Base-by-base conservation (phyloP, 2,888 invertebrate genomes). In the Euclidia mi region DNA sequence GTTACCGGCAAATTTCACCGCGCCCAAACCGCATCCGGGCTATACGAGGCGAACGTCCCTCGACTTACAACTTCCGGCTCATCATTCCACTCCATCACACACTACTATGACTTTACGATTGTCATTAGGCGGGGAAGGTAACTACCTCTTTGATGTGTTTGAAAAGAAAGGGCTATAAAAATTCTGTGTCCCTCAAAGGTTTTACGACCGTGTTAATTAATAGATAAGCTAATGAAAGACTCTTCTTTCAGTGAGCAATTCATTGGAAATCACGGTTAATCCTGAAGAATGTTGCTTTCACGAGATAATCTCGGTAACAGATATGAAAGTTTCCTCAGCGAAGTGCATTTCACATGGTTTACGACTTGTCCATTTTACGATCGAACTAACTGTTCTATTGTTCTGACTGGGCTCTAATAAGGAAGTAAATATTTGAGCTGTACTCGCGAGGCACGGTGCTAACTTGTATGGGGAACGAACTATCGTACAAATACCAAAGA, bases 381-480 rank as follows among this genome's bases (percentile, higher is more conserved):
- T 69, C 69, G 43, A 66, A 71, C 81, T 84, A 87, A 82, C 85
- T 73, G 87, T 83, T 79, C 84, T 75, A 90, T 92, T 91, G 92
- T 91, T 92, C 85, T 71, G 66, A 76, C 79, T 64, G 74, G 79
- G 76, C 73, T 79, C 87, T 92, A 92, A 94, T 91, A 89, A 93
- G 94, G 94, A 94, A 94, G 93, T 89, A 81, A 92, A 92, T 90
- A 89, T 93, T 93, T 90, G 87, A 81, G 85, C 78, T 76, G 84
- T 80, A 78, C 82, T 74, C 52, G 68, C 69, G 64, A 63, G 63
- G 61, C 52, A 62, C 74, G 65, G 76, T 72, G 79, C 79, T 83
- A 81, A 84, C 85, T 76, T 78, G 79, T 73, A 82, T 80, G 72
- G 71, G 79, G 71, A 60, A 65, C 68, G 71, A 76, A 81, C 65